Evolutionary conservation across 2,113 vertebrate genomes (phyloP), one percentile per base, ranked within the genome.

Genomic region (Lathamus discolor): DNA sequence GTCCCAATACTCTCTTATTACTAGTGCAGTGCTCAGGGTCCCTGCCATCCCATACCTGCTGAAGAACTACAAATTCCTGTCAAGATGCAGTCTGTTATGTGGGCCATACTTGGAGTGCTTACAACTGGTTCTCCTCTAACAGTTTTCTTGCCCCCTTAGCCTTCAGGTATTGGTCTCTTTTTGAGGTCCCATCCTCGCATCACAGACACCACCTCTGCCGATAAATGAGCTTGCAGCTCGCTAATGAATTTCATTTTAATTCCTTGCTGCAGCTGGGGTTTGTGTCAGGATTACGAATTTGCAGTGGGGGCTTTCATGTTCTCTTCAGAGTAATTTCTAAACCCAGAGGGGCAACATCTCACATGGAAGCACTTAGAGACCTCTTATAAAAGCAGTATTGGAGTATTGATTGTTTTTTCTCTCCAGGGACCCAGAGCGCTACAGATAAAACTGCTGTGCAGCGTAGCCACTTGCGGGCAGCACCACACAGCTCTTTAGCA

Each of bases 381-480:
- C 59, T 96, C 95, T 87, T 89, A 86, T 9, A 93, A 87, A 92
- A 70, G 86, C 92, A 87, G 67, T 3, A 0, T 77, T 93, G 74
- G 88, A 80, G 86, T 93, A 95, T 92, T 87, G 96, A 97, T 96
- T 86, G 69, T 86, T 91, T 94, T 82, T 79, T 81, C 67, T 94
- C 92, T 51, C 95, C 3, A 6, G 92, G 92, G 93, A 96, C 78
- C 48, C 10, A 0, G 88, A 79, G 62, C 5, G 27, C 79, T 96
- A 62, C 92, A 67, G 81, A 69, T 64, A 3, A 11, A 76, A 88
- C 91, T 93, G 92, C 92, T 95, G 83, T 94, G 88, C 92, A 46
- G 59, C 77, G 84, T 73, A 94, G 81, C 96, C 96, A 94, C 95
- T 95, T 97, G 96, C 96, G 91, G 96, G 95, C 96, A 97, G 96